A percentile compares a stretch with the other conserved stretches of the same genome.
phyloP scores from a whole-genome alignment of 2,113 vertebrate species.

The Actenoides hombroni region DNA sequence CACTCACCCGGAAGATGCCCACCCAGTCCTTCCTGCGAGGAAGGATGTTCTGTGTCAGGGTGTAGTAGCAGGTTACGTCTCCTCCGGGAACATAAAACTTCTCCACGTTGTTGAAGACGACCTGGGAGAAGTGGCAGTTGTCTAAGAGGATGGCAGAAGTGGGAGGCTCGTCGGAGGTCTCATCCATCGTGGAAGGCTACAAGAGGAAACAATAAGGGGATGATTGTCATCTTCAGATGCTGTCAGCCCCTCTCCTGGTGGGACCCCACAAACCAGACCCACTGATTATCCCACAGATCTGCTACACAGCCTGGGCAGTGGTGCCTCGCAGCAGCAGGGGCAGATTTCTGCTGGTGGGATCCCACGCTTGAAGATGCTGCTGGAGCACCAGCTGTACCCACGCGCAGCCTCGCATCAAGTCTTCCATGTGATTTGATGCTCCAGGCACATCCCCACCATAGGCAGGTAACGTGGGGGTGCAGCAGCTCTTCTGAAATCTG shows the following conservation, averaged over 20 bases:
- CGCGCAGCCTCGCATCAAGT: not conserved
- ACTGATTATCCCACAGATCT: not conserved
- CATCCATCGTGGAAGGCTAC: conserved; percentile 58
- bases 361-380: not conserved
- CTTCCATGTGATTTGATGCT: not conserved
- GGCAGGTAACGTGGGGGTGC: accelerated
- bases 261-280: not conserved
- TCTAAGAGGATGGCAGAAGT: conserved; percentile 49
- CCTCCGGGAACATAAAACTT: conserved; percentile 64
- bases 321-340: not conserved
- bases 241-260: not conserved
- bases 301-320: not conserved
- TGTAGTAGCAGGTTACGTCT: conserved; percentile 69
- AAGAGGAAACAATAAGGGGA: not conserved
- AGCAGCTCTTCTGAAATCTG: not conserved
- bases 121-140: conserved; percentile 66
- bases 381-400: not conserved
- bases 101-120: conserved; percentile 67
- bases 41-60: conserved; percentile 22
- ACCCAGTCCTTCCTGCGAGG: conserved; percentile 75
- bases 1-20: conserved; percentile 76
- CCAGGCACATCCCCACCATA: not conserved
- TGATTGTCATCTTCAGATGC: not conserved
- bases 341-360: not conserved
- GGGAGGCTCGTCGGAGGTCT: conserved; percentile 36